phyloP scores from a whole-genome alignment of 1,140 invertebrate genomes.

The Cydia fagiglandana region DNA sequence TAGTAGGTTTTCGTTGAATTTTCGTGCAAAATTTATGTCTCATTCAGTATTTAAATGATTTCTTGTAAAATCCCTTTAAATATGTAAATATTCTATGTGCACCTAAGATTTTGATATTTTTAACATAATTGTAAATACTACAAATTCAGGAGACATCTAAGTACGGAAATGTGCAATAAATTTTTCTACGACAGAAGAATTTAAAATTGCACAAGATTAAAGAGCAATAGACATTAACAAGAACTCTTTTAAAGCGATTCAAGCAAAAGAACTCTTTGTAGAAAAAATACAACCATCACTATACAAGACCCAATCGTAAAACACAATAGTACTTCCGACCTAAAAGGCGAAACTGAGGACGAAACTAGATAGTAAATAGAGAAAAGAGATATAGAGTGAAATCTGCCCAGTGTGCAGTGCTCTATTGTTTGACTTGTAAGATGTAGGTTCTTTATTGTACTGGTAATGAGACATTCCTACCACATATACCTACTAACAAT shows the following conservation, averaged over 20 bases:
- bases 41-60: neutral
- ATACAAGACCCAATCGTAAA: neutral
- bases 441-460: constrained; percentile 23
- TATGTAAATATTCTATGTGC: neutral
- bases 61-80: neutral
- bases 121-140: no score
- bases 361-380: constrained; percentile 20
- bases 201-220: neutral
- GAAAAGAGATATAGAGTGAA: constrained; percentile 16
- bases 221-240: neutral
- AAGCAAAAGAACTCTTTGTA: neutral
- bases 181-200: no score
- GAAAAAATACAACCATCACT: neutral
- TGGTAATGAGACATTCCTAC: constrained; percentile 26
- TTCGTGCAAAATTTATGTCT: neutral
- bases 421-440: constrained; percentile 28
- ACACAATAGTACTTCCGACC: neutral
- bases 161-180: no score
- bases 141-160: no score
- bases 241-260: neutral
- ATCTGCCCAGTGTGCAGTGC: constrained; percentile 8
- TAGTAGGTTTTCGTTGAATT: neutral
- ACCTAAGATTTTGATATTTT: no score
- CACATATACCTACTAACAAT: neutral
- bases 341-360: neutral